Conservation (phyloP, 2,888 invertebrate species). For the Andrena camellia region DNA sequence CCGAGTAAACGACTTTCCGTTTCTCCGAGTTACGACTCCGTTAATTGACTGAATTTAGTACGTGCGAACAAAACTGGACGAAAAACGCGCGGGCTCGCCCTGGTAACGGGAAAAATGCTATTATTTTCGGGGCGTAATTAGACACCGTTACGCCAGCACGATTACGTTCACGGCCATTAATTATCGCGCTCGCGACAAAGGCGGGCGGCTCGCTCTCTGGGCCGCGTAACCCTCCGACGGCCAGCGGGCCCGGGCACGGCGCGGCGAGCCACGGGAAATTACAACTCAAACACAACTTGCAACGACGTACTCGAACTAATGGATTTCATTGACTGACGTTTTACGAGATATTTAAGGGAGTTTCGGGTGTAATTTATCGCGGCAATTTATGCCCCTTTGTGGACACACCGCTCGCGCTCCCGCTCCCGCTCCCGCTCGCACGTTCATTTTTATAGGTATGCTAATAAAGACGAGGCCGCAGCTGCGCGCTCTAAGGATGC, state of each 20-base stretch:
- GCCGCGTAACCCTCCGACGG: not conserved
- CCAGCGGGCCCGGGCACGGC: not conserved
- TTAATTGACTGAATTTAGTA: constrained; percentile 38
- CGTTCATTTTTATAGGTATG: constrained; percentile 84
- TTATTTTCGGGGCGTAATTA: constrained; percentile 38
- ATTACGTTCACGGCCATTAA: constrained; percentile 38
- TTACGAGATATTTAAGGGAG: constrained; percentile 81
- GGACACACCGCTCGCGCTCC: constrained; percentile 43
- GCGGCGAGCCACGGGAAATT: constrained; percentile 33
- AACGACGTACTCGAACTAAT: constrained; percentile 64
- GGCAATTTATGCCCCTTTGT: constrained; percentile 77
- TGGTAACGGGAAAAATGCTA: constrained; percentile 29
- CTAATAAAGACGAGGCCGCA: constrained; percentile 82
- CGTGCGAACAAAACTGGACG: constrained; percentile 37
- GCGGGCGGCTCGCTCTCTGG: not conserved
- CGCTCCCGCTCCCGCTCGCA: constrained; percentile 50
- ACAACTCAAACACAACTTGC: constrained; percentile 30
- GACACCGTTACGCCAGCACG: constrained; percentile 21
- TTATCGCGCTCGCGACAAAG: constrained; percentile 22
- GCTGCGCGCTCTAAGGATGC: constrained; percentile 81
- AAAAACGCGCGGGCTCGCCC: constrained; percentile 7
- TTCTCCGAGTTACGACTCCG: constrained; percentile 20
- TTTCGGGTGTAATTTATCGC: constrained; percentile 81
- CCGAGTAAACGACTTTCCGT: constrained; percentile 15
- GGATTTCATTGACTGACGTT: constrained; percentile 75